These are phyloP conservation scores for Acrobasis repandana DNA, from an alignment of 2,888 invertebrate species.

Conservation along the genomic window DNA sequence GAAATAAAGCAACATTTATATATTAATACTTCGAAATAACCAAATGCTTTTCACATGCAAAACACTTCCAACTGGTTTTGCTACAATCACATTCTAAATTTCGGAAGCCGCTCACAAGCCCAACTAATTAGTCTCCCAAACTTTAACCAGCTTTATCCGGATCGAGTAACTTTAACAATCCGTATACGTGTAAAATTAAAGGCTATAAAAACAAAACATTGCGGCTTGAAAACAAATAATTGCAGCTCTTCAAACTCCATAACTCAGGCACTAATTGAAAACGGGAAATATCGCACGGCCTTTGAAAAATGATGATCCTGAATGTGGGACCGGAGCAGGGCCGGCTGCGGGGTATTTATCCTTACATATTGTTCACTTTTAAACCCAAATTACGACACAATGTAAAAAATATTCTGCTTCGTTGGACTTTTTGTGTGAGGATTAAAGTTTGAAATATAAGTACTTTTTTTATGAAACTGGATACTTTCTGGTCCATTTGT, in stretches of 20 bases:
- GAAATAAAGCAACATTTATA: no score
- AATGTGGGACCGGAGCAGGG: conserved; percentile 21
- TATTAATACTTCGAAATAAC: no score
- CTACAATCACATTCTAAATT: conserved; percentile 5
- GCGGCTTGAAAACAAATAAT: conserved; percentile 31
- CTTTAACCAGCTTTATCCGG: conserved; percentile 7
- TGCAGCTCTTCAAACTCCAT: conserved; percentile 37
- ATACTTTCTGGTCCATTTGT: not conserved
- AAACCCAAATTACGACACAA: conserved; percentile 6
- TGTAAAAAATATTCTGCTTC: not conserved
- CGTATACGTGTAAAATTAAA: conserved; percentile 13
- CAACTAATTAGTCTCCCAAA: not conserved
- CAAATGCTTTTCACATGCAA: not conserved
- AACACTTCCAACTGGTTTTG: not conserved
- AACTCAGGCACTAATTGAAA: conserved; percentile 49
- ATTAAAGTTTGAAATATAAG: not conserved
- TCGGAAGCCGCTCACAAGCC: not conserved
- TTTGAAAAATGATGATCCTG: conserved; percentile 41
- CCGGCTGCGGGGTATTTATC: conserved; percentile 7
- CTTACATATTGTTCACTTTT: conserved; percentile 13
- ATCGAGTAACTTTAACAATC: conserved; percentile 14
- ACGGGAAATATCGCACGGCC: conserved; percentile 38
- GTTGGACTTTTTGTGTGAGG: not conserved
- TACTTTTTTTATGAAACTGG: not conserved
- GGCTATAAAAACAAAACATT: conserved; percentile 24